A percentile compares a stretch with the other conserved stretches of the same genome.
Evolutionary conservation across 2,888 invertebrate genomes (phyloP).

Genomic region (Heteromyza rotundicornis): DNA sequence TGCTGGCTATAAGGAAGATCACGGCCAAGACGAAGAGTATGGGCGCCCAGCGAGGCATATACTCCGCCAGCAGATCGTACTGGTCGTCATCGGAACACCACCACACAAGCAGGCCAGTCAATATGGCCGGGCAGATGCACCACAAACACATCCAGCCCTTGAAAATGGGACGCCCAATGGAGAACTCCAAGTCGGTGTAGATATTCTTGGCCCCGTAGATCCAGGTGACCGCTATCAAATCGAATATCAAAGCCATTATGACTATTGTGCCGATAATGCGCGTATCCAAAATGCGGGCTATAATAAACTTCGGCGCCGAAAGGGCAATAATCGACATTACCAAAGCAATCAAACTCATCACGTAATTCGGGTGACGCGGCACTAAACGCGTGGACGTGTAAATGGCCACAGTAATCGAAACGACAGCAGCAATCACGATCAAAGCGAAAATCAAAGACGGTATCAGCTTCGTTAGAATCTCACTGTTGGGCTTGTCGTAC

Average conservation of each 20-base stretch:
- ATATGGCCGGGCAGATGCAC: conserved; percentile 58
- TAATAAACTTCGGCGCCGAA: conserved; percentile 55
- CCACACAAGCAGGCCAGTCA: conserved; percentile 60
- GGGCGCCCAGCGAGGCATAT: conserved; percentile 61
- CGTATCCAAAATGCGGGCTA: conserved; percentile 57
- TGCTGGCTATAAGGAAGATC: conserved; percentile 56
- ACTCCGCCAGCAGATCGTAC: conserved; percentile 48
- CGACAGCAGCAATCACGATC: conserved; percentile 56
- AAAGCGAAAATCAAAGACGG: conserved; percentile 54
- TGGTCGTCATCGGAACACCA: conserved; percentile 61
- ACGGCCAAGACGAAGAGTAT: conserved; percentile 55
- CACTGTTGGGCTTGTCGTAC: conserved; percentile 40
- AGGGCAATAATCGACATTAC: conserved; percentile 56
- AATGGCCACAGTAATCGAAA: conserved; percentile 56
- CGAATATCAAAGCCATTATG: conserved; percentile 59
- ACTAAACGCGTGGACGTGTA: conserved; percentile 60
- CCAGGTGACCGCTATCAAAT: conserved; percentile 61
- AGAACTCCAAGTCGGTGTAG: conserved; percentile 62
- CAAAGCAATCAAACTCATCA: conserved; percentile 58
- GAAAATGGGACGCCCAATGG: conserved; percentile 61
- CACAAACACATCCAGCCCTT: conserved; percentile 60
- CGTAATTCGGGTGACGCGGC: conserved; percentile 60
- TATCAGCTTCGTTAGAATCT: conserved; percentile 48
- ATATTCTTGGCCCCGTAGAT: conserved; percentile 62
- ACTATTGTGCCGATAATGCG: conserved; percentile 59